Evolutionary conservation across 1,140 invertebrate species (phyloP).

Genomic region (Camponotus vicinus): DNA sequence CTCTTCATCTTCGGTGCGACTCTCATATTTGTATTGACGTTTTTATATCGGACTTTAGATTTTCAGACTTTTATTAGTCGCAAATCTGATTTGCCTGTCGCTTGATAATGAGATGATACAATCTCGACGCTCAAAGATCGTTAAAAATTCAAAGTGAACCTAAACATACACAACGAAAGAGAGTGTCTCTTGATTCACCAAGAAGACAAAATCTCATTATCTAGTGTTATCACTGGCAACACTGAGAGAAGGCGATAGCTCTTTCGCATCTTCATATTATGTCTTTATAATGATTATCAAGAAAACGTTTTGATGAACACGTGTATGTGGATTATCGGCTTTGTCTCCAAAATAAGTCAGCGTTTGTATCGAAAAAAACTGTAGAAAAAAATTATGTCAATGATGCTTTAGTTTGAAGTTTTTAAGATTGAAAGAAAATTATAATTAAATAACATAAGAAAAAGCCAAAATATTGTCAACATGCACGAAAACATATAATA

Average conservation of each 20-base stretch:
- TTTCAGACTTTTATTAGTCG: not conserved
- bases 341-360: conserved; percentile 47
- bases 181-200: conserved; percentile 44
- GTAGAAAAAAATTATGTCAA: conserved; percentile 41
- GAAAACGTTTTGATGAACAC: conserved; percentile 18
- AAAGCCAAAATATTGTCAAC: not conserved
- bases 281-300: not conserved
- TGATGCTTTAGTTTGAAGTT: conserved; percentile 18
- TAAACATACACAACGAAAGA: conserved; percentile 28
- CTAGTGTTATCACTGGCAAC: conserved; percentile 57
- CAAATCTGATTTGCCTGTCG: not conserved
- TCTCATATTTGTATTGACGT: not conserved
- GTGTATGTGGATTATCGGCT: conserved; percentile 40
- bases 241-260: conserved; percentile 26
- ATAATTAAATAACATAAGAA: not conserved
- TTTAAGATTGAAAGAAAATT: not conserved
- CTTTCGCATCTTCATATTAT: conserved; percentile 46
- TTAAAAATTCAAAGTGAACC: conserved; percentile 55
- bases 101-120: conserved; percentile 39
- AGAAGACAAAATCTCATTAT: conserved; percentile 54
- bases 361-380: conserved; percentile 3
- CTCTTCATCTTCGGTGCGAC: not conserved
- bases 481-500: too few species aligned
- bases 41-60: not conserved
- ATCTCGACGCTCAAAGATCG: conserved; percentile 48